Conservation (phyloP, 2,888 invertebrate species). For the Disparrhopalites patrizii region DNA sequence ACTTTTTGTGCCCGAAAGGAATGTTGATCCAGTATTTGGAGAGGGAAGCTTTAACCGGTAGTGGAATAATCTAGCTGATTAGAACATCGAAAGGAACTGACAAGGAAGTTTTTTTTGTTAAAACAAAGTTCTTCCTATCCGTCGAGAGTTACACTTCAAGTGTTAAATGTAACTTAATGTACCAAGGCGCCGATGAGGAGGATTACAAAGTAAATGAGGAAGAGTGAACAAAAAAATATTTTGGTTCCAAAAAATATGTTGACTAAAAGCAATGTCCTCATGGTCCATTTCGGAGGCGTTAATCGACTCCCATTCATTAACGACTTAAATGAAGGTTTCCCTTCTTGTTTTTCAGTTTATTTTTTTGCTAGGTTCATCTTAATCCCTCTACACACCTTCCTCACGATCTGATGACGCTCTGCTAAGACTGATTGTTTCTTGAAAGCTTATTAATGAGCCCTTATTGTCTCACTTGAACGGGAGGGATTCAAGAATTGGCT, state of each 20-base stretch:
- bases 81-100: too few species aligned
- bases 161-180: too few species aligned
- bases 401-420: slow-evolving; percentile 10
- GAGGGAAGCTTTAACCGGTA: too few species aligned
- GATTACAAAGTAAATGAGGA: slow-evolving; percentile 1
- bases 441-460: slow-evolving; percentile 34
- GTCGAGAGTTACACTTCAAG: too few species aligned
- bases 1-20: too few species aligned
- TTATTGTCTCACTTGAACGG: slow-evolving; percentile 31
- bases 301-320: slow-evolving; percentile 30
- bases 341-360: too few species aligned
- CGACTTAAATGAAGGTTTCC: slow-evolving; percentile 11
- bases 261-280: background rate
- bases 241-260: background rate
- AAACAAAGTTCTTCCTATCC: too few species aligned
- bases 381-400: slow-evolving; percentile 4
- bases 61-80: too few species aligned
- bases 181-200: slow-evolving; percentile 24
- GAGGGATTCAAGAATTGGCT: slow-evolving; percentile 24
- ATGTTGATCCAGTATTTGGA: too few species aligned
- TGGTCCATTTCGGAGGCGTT: slow-evolving; percentile 26
- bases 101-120: too few species aligned
- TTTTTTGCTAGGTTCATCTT: too few species aligned
- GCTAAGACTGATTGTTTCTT: slow-evolving; percentile 34
- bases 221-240: background rate